Percentiles rank a stretch among this genome's conserved stretches.
Evolutionary conservation across 2,113 vertebrate genomes (phyloP).

Genomic region (Ceyx cyanopectus): DNA sequence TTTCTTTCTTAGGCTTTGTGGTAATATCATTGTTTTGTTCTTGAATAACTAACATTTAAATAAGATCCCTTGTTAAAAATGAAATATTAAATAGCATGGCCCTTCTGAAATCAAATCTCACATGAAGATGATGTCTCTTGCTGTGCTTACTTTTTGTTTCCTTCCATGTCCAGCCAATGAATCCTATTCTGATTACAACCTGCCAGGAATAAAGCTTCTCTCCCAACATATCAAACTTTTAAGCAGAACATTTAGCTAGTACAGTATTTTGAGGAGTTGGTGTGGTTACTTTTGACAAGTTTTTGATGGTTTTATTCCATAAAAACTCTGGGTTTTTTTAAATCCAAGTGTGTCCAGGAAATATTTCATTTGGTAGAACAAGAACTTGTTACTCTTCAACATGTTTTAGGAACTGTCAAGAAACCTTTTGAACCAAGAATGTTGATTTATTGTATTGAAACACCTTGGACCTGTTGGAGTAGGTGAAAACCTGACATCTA

Average conservation of each 20-base stretch:
- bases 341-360: no score
- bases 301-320: neutral
- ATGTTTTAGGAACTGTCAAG: neutral
- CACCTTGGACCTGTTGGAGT: neutral
- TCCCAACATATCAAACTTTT: neutral
- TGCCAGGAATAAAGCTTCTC: neutral
- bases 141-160: neutral
- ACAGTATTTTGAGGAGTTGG: neutral
- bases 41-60: neutral
- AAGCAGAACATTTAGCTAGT: neutral
- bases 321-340: neutral
- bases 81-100: neutral
- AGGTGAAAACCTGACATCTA: neutral
- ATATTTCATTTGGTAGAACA: neutral
- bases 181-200: neutral
- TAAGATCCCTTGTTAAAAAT: neutral
- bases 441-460: neutral
- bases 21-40: neutral
- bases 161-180: neutral
- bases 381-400: neutral
- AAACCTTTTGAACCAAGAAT: neutral
- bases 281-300: neutral
- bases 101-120: neutral
- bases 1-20: neutral
- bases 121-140: neutral